Evolutionary conservation across 2,797 vertebrate genomes (phyloP).

Genomic region (Valencia hispanica): DNA sequence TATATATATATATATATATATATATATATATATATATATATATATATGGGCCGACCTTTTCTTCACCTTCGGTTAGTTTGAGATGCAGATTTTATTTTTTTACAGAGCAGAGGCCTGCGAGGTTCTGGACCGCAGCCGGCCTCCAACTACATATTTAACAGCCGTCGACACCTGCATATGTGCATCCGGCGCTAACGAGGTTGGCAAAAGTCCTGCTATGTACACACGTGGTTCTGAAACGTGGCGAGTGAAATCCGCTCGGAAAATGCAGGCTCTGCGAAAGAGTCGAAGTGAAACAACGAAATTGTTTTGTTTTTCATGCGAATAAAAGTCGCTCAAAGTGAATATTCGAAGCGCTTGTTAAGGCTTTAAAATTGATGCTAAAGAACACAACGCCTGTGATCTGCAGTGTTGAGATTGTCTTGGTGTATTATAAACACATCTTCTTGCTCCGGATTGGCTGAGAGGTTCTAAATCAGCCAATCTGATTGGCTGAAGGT

Average conservation of each 20-base stretch:
- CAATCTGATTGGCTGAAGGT: neutral
- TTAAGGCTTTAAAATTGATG: slow-evolving; percentile 76
- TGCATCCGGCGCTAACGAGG: slow-evolving; percentile 51
- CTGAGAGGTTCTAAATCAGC: neutral
- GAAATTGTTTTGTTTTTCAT: slow-evolving; percentile 70
- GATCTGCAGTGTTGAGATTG: slow-evolving; percentile 77
- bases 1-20: slow-evolving; percentile 80
- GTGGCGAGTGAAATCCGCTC: slow-evolving; percentile 34
- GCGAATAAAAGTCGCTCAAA: slow-evolving; percentile 61
- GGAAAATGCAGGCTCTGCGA: slow-evolving; percentile 36
- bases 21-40: slow-evolving; percentile 80
- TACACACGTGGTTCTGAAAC: slow-evolving; percentile 25
- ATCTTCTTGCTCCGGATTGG: slow-evolving; percentile 46
- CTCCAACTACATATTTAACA: slow-evolving; percentile 54
- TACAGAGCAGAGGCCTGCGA: slow-evolving; percentile 65
- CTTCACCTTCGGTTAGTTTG: slow-evolving; percentile 58
- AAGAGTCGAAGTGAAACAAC: slow-evolving; percentile 49
- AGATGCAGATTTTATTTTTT: slow-evolving; percentile 41
- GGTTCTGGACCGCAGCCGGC: slow-evolving; percentile 40
- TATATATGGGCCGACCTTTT: slow-evolving; percentile 72
- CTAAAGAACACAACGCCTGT: slow-evolving; percentile 51
- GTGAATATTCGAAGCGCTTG: slow-evolving; percentile 58
- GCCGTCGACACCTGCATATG: slow-evolving; percentile 44
- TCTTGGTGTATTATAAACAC: slow-evolving; percentile 51
- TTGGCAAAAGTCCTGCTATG: slow-evolving; percentile 45